Percentiles rank a stretch among this genome's conserved stretches.
These are phyloP conservation scores for Cataglyphis altisquamis DNA, from an alignment of 2,888 invertebrate genomes.

Conservation along the genomic window DNA sequence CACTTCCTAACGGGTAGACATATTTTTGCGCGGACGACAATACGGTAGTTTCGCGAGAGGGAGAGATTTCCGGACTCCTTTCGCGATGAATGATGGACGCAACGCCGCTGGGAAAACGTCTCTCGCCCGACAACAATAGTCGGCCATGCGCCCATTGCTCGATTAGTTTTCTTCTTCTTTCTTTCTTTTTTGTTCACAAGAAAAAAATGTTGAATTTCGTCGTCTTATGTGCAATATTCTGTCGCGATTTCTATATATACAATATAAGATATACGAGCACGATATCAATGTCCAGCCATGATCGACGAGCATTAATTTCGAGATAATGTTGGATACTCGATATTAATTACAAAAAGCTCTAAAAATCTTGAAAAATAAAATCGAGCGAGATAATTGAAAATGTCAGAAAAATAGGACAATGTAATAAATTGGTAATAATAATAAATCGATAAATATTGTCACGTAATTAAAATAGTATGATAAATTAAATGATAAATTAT, in stretches of 20 bases:
- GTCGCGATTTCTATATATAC: slow-evolving; percentile 50
- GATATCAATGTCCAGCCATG: slow-evolving; percentile 38
- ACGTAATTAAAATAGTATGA: neutral
- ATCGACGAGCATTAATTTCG: slow-evolving; percentile 61
- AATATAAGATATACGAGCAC: slow-evolving; percentile 59
- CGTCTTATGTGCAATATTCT: neutral
- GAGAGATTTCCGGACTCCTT: slow-evolving; percentile 76
- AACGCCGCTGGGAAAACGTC: slow-evolving; percentile 68
- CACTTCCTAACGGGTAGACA: slow-evolving; percentile 64
- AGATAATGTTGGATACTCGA: slow-evolving; percentile 42
- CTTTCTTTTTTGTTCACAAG: neutral
- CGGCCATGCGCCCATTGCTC: slow-evolving; percentile 5
- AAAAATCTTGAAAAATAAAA: slow-evolving; percentile 18
- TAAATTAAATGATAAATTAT: neutral
- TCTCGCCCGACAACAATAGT: slow-evolving; percentile 68
- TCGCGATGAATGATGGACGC: slow-evolving; percentile 61
- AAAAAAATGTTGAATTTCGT: neutral
- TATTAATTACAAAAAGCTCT: slow-evolving; percentile 58
- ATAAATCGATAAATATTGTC: neutral
- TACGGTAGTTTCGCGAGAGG: slow-evolving; percentile 69
- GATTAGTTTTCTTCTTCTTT: neutral
- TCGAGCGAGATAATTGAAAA: slow-evolving; percentile 3
- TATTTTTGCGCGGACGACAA: slow-evolving; percentile 70
- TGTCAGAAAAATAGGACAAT: neutral
- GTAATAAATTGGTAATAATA: neutral